Base-by-base conservation (phyloP, 1,140 invertebrate species). In the Brachionus angularis region DNA sequence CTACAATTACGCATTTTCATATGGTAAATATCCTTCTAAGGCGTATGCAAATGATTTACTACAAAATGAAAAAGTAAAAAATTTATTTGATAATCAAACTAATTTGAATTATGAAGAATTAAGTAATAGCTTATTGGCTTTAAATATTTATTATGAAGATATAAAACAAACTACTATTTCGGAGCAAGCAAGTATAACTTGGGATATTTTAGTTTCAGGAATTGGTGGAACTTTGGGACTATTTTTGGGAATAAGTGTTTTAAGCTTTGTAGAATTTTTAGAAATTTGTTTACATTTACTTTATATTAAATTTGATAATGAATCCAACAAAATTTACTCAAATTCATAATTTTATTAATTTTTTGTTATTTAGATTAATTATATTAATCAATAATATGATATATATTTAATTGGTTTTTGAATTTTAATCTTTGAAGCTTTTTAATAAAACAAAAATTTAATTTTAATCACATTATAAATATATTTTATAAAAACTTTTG, bases 221-320 rank as follows among this genome's bases (percentile, higher is more conserved):
- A 42, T 67, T n/a, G 62, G 62, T 25, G 62, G 62, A 2, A 67
- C 42, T 29, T 34, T 67, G 10, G 62, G 62, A n/a, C 42, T 67
- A 12, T 67, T 67, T 50, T 67, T 67, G 42, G 62, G 62, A 31
- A 47, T 67, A n/a, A 47, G 42, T 34, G 10, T 46, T 29, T 16
- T 67, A 1, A 67, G 62, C 16, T 47, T 67, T 47, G 21, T 29
- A 27, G 42, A 67, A 47, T 46, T 67, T 67, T 23, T 67, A 18
- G 62, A 67, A 34, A 10, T 42, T 16, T 42, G 10, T 42, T 47
- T 67, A 55, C 34, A 33, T n/a, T 55, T 55, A 52, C 27, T 14
- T 52, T n/a, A 27, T 52, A 29, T 52, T 52, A 14, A 29, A 29
- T n/a, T n/a, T n/a, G n/a, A n/a, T n/a, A n/a, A n/a, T n/a, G n/a